Conservation (phyloP, 2,797 vertebrate species). For the Pipistrellus kuhlii region DNA sequence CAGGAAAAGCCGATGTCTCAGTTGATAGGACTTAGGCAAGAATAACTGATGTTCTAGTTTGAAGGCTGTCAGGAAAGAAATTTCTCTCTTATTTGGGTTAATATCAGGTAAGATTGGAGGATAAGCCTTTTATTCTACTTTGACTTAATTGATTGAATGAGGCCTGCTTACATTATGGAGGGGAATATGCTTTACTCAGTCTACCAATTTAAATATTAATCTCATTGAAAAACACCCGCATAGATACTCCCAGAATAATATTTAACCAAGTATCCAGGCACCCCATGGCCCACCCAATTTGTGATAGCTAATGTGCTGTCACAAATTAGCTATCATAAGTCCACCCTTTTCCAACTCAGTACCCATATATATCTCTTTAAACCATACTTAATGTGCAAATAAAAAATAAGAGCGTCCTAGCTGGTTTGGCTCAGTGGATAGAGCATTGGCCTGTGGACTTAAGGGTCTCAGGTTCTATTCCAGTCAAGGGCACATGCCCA, state of each 20-base stretch:
- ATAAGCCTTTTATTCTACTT: constrained; percentile 4
- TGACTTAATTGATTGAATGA: background rate
- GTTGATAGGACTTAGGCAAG: background rate
- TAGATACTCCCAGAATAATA: background rate
- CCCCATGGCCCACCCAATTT: background rate
- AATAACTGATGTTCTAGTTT: background rate
- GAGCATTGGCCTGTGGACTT: too few relatives aligned
- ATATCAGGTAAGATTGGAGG: background rate
- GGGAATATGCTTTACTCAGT: background rate
- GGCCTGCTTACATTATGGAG: background rate
- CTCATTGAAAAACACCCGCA: background rate
- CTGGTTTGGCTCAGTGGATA: too few relatives aligned
- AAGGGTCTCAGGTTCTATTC: too few relatives aligned
- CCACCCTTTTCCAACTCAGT: background rate
- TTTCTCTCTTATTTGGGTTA: background rate
- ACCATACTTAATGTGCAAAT: background rate
- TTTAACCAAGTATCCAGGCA: background rate
- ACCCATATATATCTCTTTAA: background rate
- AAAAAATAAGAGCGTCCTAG: background rate
- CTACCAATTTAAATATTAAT: background rate
- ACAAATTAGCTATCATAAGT: constrained; percentile 31
- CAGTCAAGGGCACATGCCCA: too few relatives aligned
- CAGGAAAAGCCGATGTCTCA: background rate
- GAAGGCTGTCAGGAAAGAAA: background rate
- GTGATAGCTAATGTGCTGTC: background rate